Percentiles rank a stretch among this genome's conserved stretches.
phyloP scores from a whole-genome alignment of 2,888 invertebrate genomes.

The Nasonia oneida region DNA sequence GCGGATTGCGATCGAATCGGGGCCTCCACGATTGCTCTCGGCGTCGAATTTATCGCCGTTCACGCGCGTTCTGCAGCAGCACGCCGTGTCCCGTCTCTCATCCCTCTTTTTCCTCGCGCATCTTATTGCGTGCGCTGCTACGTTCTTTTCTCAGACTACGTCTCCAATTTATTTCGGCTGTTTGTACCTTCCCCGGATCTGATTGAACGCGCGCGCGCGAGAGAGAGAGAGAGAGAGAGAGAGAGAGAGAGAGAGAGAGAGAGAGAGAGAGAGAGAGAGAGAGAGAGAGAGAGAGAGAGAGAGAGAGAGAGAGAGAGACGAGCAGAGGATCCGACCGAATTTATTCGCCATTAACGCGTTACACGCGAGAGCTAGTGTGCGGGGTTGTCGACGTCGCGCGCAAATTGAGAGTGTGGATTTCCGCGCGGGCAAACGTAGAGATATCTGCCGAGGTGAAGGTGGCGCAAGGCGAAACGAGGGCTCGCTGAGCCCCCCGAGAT shows the following conservation, averaged over 20 bases:
- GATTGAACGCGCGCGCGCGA: neutral
- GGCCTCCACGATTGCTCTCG: constrained; percentile 57
- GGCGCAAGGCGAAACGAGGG: neutral
- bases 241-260: neutral
- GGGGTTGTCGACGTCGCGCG: neutral
- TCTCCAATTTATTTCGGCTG: neutral
- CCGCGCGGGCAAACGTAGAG: neutral
- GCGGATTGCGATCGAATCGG: constrained; percentile 67
- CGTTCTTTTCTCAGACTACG: neutral
- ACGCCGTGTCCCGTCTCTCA: neutral
- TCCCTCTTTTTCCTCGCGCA: neutral
- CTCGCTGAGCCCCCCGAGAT: neutral
- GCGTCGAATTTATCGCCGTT: constrained; percentile 64
- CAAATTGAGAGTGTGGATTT: constrained; percentile 21
- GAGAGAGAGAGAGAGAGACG: too few relatives aligned
- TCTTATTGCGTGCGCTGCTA: neutral
- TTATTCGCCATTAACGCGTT: neutral
- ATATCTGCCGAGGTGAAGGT: neutral
- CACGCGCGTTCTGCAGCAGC: constrained; percentile 59
- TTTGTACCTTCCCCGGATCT: neutral
- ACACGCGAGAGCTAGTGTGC: neutral
- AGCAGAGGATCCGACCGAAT: neutral
- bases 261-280: too few relatives aligned
- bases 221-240: neutral
- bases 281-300: neutral